A percentile compares a stretch with the other conserved stretches of the same genome.
Conservation (phyloP, 2,113 vertebrate genomes). For the Calyptomena viridis region DNA sequence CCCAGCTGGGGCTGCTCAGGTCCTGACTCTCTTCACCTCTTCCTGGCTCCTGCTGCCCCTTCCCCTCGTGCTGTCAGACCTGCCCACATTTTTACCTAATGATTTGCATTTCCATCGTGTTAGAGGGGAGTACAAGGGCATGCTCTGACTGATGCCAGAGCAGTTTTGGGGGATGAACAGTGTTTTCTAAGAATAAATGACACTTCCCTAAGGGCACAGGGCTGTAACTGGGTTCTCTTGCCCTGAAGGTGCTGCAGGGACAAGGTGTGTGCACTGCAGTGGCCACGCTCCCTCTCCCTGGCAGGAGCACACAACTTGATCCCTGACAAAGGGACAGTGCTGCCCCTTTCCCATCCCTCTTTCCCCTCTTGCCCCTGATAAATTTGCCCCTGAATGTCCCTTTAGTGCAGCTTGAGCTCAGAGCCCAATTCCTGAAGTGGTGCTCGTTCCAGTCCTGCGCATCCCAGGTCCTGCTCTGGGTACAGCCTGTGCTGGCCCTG, state of each 20-base stretch:
- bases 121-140: not conserved
- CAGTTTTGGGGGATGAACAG: not conserved
- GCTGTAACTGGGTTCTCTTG: not conserved
- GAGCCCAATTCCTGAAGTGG: not conserved
- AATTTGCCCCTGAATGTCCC: not conserved
- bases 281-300: not conserved
- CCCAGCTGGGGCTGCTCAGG: not conserved
- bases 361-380: not conserved
- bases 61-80: not conserved
- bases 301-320: not conserved
- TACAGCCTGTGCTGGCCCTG: slow-evolving; percentile 6
- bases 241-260: not conserved
- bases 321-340: not conserved
- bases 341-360: not conserved
- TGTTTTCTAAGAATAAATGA: not conserved
- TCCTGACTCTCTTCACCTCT: not conserved
- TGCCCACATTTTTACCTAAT: not conserved
- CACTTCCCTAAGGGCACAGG: not conserved
- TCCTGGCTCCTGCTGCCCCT: too few relatives aligned
- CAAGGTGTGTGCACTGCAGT: not conserved
- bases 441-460: not conserved
- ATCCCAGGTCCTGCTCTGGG: not conserved
- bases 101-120: not conserved
- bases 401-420: not conserved
- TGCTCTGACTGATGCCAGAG: not conserved